Evolutionary conservation across 2,888 invertebrate species (phyloP), one percentile per base, ranked within the genome.

Genomic region (Limnephilus rhombicus): DNA sequence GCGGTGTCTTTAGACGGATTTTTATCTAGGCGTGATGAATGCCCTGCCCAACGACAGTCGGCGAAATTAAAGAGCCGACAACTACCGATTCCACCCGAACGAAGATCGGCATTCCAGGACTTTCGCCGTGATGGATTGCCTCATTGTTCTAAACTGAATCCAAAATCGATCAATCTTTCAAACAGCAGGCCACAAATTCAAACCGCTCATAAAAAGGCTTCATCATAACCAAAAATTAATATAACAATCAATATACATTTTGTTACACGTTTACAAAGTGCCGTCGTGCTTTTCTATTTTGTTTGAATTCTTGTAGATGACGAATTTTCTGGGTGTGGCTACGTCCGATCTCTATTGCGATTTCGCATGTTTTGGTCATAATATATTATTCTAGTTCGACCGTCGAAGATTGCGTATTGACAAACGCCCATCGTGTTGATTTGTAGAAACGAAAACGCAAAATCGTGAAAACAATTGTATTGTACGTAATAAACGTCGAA

Each of bases 1-100:
- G 93, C 93, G 93, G 93, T 80, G 91, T 93, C 93, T 93, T 93
- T 93, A 93, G 86, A 88, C 80, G 87, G 91, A 92, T 93, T 92
- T 92, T 89, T 92, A 92, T 93, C 91, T 91, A 90, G 91, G 92
- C 49, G 85, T 89, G 92, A 93, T 93, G 92, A 90, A 91, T 91
- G 89, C 90, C 31, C 87, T 87, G 87, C 45, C 90, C 90, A 91
- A 29, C 89, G 91, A 91, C 91, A 89, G 89, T 45, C 90, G 68
- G 91, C 53, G 91, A 91, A 91, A 91, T 91, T 91, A 87, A 82
- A 91, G 49, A 88, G 82, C 91, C 89, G 83, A 91, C 91, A 68
- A 87, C 91, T 81, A 41, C 83, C 90, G 81, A 90, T n/a, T 45
- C 45, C 82, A 45, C 82, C 90, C 91, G 88, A 91, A 88, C 45